These are phyloP conservation scores for Meandrusa payeni DNA, from an alignment of 2,888 invertebrate genomes.

Conservation along the genomic window DNA sequence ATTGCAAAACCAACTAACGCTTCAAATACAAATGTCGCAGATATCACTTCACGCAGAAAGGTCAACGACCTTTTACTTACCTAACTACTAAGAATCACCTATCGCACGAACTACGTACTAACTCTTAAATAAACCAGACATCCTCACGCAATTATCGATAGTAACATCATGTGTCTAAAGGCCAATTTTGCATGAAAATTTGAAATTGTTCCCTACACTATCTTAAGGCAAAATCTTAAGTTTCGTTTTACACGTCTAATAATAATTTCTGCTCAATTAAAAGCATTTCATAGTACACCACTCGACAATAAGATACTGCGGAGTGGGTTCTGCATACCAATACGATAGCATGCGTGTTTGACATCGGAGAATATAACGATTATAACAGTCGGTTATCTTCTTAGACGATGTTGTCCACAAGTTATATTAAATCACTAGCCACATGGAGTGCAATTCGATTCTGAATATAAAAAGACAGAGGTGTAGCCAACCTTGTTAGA, in stretches of 20 bases:
- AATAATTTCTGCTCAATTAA: constrained; percentile 32
- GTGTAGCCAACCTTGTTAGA: no score
- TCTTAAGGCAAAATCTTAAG: constrained; percentile 20
- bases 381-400: no score
- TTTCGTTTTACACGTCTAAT: constrained; percentile 27
- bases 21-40: constrained; percentile 4
- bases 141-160: constrained; percentile 3
- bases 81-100: constrained; percentile 17
- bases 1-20: neutral
- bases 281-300: constrained; percentile 23
- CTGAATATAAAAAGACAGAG: no score
- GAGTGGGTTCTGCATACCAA: constrained; percentile 25
- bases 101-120: constrained; percentile 7
- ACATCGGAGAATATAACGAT: neutral
- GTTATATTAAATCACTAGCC: no score
- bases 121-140: constrained; percentile 3
- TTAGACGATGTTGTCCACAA: no score
- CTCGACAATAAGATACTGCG: constrained; percentile 18
- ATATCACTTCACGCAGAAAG: constrained; percentile 10
- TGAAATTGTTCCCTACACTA: constrained; percentile 5
- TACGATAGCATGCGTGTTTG: constrained; percentile 15
- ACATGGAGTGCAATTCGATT: no score
- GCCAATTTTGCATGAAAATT: neutral
- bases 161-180: neutral
- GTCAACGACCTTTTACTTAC: constrained; percentile 18